A percentile compares a stretch with the other conserved stretches of the same genome.
These are phyloP conservation scores for Cottoperca gobio DNA, from an alignment of 2,797 vertebrate genomes.

Conservation along the genomic window DNA sequence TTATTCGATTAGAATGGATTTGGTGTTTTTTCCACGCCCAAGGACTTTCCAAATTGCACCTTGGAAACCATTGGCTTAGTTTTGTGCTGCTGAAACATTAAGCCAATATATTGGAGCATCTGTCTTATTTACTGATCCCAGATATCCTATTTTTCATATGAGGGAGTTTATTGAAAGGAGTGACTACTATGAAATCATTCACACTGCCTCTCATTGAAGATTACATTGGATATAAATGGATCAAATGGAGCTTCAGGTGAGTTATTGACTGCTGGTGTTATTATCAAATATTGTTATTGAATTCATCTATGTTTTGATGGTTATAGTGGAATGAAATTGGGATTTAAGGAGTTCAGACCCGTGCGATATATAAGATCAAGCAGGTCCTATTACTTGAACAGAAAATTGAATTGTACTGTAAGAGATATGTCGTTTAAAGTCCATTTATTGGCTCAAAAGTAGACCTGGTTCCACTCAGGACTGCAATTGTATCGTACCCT, in stretches of 20 bases:
- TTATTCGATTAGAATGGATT: slow-evolving; percentile 34
- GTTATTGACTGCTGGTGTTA: slow-evolving; percentile 43
- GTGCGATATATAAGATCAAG: not conserved
- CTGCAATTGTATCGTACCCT: not conserved
- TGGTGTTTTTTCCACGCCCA: not conserved
- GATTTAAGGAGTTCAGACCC: slow-evolving; percentile 12
- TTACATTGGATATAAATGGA: slow-evolving; percentile 49
- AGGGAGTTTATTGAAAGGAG: slow-evolving; percentile 46
- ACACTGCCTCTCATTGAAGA: slow-evolving; percentile 22
- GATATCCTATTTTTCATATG: slow-evolving; percentile 35
- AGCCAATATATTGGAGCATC: slow-evolving; percentile 40
- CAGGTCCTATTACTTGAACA: slow-evolving; percentile 3
- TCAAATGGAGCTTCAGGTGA: slow-evolving; percentile 41
- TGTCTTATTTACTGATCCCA: slow-evolving; percentile 49
- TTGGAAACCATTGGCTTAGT: slow-evolving; percentile 24
- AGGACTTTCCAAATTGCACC: slow-evolving; percentile 19
- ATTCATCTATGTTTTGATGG: slow-evolving; percentile 37
- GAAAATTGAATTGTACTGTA: not conserved
- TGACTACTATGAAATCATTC: slow-evolving; percentile 27
- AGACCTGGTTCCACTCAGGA: not conserved
- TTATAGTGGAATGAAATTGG: slow-evolving; percentile 7
- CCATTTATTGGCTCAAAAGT: not conserved
- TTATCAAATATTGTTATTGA: slow-evolving; percentile 34
- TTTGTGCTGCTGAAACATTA: slow-evolving; percentile 23
- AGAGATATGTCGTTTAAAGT: not conserved